A percentile compares a stretch with the other conserved stretches of the same genome.
phyloP scores from a whole-genome alignment of 2,797 vertebrate species.

The Lacerta agilis region DNA sequence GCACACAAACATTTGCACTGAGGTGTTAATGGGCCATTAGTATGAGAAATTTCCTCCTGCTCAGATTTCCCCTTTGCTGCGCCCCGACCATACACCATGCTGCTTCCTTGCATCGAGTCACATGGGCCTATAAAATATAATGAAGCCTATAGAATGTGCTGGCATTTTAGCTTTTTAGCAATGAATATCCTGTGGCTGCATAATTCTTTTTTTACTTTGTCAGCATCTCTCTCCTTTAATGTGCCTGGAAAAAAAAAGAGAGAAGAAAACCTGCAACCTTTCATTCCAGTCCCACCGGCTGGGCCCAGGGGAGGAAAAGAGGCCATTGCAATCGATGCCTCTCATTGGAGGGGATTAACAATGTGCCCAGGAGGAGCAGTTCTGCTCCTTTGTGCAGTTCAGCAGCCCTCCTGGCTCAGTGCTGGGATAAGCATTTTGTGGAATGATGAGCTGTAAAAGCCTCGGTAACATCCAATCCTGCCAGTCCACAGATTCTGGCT shows the following conservation, averaged over 20 bases:
- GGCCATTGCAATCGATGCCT: background rate
- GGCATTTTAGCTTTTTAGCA: conserved; percentile 24
- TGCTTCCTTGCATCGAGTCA: background rate
- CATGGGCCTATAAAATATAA: background rate
- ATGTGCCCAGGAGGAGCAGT: conserved; percentile 22
- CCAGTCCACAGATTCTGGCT: background rate
- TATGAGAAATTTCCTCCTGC: background rate
- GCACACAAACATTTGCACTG: background rate
- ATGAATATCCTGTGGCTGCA: background rate
- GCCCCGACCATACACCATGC: background rate
- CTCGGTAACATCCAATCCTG: background rate
- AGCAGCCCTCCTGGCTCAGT: background rate
- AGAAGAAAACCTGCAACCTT: background rate
- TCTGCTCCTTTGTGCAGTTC: background rate
- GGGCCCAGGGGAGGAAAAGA: background rate
- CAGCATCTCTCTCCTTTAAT: conserved; percentile 25
- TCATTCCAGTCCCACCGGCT: background rate
- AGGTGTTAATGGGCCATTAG: background rate
- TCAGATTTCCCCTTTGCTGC: background rate
- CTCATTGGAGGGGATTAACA: background rate
- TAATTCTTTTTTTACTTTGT: conserved; percentile 22
- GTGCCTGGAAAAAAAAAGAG: background rate
- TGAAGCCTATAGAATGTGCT: background rate
- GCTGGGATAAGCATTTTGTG: conserved; percentile 37
- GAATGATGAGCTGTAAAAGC: background rate